Evolutionary conservation across 2,888 invertebrate genomes (phyloP).

Genomic region (Sminthurides aquaticus): DNA sequence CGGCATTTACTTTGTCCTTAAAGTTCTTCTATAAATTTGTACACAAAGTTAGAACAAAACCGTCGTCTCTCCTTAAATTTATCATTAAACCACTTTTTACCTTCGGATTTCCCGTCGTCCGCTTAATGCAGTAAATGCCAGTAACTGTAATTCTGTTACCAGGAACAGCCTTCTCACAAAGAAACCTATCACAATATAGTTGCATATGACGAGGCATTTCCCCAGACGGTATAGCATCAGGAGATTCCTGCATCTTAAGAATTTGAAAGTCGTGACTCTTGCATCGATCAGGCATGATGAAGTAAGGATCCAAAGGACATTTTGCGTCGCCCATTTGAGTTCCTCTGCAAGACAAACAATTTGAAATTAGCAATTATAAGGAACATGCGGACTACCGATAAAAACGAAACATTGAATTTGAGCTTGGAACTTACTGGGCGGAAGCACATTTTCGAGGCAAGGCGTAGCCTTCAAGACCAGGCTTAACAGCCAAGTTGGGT

Average conservation of each 20-base stretch:
- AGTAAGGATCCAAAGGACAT: conserved; percentile 95
- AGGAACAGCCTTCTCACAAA: conserved; percentile 92
- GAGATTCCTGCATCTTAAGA: conserved; percentile 91
- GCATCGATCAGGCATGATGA: conserved; percentile 96
- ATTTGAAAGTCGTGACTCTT: conserved; percentile 96
- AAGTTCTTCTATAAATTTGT: conserved; percentile 51
- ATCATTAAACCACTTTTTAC: conserved; percentile 46
- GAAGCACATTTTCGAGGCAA: conserved; percentile 81
- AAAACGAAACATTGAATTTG: neutral
- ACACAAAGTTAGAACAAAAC: neutral
- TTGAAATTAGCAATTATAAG: neutral
- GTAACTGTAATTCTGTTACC: conserved; percentile 88
- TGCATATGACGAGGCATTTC: conserved; percentile 96
- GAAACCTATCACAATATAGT: conserved; percentile 78
- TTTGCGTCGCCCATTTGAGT: conserved; percentile 62
- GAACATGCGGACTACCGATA: neutral
- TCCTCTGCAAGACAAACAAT: neutral
- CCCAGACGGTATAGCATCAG: conserved; percentile 89
- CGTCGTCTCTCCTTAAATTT: neutral
- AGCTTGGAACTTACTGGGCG: conserved; percentile 31
- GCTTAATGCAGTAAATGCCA: conserved; percentile 94
- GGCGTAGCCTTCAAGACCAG: conserved; percentile 91
- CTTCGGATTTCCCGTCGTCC: conserved; percentile 59
- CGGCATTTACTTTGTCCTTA: conserved; percentile 72
- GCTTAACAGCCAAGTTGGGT: conserved; percentile 80